phyloP scores from a whole-genome alignment of 2,113 vertebrate species.

The Athene noctua region DNA sequence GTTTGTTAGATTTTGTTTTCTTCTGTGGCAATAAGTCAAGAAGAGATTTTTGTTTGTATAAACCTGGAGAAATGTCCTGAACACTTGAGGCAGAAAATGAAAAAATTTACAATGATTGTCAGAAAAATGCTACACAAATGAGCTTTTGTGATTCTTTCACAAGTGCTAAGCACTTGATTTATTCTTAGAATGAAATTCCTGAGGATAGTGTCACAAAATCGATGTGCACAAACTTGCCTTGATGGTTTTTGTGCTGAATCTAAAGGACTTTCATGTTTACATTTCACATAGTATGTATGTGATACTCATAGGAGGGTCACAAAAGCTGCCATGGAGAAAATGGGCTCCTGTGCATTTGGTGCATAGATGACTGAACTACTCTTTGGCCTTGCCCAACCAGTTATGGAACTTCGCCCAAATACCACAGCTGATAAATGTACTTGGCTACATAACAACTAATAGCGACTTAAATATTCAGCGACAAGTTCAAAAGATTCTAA shows the following conservation, averaged over 20 bases:
- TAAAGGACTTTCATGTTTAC: background rate
- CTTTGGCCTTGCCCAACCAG: background rate
- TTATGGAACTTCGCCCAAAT: background rate
- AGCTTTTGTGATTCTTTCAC: background rate
- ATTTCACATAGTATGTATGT: background rate
- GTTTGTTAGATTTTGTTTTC: background rate
- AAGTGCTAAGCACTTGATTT: background rate
- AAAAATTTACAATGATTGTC: background rate
- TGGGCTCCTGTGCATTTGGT: background rate
- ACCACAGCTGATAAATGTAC: background rate
- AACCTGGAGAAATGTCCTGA: background rate
- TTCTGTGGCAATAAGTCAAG: background rate
- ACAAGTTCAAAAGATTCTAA: background rate
- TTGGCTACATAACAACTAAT: background rate
- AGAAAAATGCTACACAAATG: background rate
- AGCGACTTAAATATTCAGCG: fast-evolving
- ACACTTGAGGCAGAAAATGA: background rate
- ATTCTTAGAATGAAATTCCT: background rate
- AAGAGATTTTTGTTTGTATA: background rate
- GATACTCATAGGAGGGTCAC: background rate
- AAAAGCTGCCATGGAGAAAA: background rate
- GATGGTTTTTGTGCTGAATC: background rate
- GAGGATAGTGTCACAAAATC: background rate
- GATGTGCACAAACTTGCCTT: background rate
- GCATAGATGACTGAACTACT: background rate